Evolutionary conservation across 2,888 invertebrate genomes (phyloP).

Genomic region (Nyleta sp.): DNA sequence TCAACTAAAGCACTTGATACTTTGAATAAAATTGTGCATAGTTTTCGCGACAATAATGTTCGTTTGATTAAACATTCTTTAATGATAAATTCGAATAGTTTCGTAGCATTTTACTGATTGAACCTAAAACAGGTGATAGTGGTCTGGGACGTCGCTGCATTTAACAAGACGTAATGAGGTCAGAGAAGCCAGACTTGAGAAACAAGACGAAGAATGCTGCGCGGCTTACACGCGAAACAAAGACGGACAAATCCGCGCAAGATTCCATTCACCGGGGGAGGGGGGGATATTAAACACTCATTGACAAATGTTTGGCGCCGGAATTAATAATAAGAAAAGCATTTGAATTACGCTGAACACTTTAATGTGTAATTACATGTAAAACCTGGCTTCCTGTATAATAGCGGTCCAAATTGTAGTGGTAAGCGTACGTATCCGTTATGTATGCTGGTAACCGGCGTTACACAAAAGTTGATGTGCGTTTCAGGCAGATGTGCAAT

Average conservation of each 20-base stretch:
- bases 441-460: not conserved
- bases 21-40: no score
- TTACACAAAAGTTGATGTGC: constrained; percentile 16
- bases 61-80: constrained; percentile 1
- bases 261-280: constrained; percentile 32
- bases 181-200: constrained; percentile 71
- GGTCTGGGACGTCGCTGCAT: constrained; percentile 42
- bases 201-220: constrained; percentile 47
- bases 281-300: constrained; percentile 35
- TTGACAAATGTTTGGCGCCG: constrained; percentile 7
- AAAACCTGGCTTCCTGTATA: not conserved
- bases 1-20: no score
- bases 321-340: not conserved
- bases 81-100: constrained; percentile 15
- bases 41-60: no score
- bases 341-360: not conserved
- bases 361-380: not conserved
- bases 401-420: not conserved
- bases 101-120: constrained; percentile 31
- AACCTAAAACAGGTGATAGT: constrained; percentile 53
- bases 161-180: constrained; percentile 70
- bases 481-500: not conserved
- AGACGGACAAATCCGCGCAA: constrained; percentile 34
- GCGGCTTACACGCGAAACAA: constrained; percentile 23
- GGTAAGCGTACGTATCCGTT: not conserved